Percentiles rank a stretch among this genome's conserved stretches.
Conservation (phyloP, 2,888 invertebrate species). For the Hyppa rectilinea region DNA sequence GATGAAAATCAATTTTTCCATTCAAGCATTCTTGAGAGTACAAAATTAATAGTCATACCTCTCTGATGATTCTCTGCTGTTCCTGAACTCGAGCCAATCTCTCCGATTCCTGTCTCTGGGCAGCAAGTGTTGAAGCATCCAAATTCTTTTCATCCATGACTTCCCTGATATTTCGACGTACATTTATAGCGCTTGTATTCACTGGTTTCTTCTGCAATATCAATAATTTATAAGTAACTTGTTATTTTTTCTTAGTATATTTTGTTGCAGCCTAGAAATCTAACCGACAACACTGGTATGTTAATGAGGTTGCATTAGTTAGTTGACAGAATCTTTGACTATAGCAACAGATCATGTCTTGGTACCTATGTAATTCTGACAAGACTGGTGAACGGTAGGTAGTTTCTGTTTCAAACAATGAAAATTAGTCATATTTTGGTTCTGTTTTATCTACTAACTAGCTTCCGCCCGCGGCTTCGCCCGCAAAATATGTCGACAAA, state of each 20-base stretch:
- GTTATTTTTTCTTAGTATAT: too few species aligned
- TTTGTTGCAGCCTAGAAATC: neutral
- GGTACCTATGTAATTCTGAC: neutral
- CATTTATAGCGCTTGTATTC: conserved; percentile 90
- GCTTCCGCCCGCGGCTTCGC: too few species aligned
- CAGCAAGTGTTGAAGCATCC: conserved; percentile 97
- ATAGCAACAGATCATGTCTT: neutral
- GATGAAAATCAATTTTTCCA: neutral
- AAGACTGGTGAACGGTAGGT: neutral
- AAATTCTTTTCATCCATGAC: conserved; percentile 98
- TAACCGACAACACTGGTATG: neutral
- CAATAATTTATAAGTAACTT: neutral
- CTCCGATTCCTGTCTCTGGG: conserved; percentile 98
- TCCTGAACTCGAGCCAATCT: conserved; percentile 95
- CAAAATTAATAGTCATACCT: conserved; percentile 78
- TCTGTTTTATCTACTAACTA: neutral
- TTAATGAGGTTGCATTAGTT: neutral
- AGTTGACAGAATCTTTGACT: neutral
- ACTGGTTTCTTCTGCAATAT: conserved; percentile 83
- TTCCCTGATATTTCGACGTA: conserved; percentile 97
- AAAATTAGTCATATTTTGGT: conserved; percentile 4
- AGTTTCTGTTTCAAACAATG: neutral
- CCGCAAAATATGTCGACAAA: too few species aligned
- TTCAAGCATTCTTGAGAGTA: neutral
- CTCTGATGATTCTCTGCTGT: conserved; percentile 95